A percentile compares a stretch with the other conserved stretches of the same genome.
These are phyloP conservation scores for Tautogolabrus adspersus DNA, from an alignment of 2,113 vertebrate species.

Conservation along the genomic window DNA sequence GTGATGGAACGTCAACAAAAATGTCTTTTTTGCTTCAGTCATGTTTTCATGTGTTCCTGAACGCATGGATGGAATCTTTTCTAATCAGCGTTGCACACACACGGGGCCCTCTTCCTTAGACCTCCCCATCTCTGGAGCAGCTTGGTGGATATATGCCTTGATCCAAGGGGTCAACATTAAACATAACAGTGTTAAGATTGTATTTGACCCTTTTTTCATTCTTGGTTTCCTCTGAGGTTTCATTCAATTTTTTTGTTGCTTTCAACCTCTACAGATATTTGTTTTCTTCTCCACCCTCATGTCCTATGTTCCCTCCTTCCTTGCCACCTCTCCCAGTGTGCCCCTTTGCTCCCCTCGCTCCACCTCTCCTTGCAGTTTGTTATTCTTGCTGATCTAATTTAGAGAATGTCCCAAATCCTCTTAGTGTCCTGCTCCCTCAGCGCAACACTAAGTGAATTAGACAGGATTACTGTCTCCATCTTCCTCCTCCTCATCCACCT, in stretches of 20 bases:
- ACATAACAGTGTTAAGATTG: neutral
- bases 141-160: neutral
- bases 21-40: neutral
- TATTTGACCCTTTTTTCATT: neutral
- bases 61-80: too few relatives aligned
- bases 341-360: conserved; percentile 45
- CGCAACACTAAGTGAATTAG: conserved; percentile 89
- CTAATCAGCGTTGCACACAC: too few relatives aligned
- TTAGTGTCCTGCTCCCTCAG: conserved; percentile 85
- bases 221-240: neutral
- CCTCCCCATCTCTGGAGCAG: neutral
- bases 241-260: neutral
- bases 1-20: neutral
- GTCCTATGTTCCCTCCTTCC: conserved; percentile 10
- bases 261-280: neutral
- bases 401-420: conserved; percentile 89
- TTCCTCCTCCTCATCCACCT: conserved; percentile 63
- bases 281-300: neutral
- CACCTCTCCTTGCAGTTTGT: conserved; percentile 79
- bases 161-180: neutral
- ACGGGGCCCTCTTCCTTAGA: too few relatives aligned
- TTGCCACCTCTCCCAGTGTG: conserved; percentile 42
- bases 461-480: conserved; percentile 84
- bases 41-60: too few relatives aligned
- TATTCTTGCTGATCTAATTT: conserved; percentile 91